Evolutionary conservation across 2,797 vertebrate species (phyloP).

Genomic region (Dicrostonyx torquatus): DNA sequence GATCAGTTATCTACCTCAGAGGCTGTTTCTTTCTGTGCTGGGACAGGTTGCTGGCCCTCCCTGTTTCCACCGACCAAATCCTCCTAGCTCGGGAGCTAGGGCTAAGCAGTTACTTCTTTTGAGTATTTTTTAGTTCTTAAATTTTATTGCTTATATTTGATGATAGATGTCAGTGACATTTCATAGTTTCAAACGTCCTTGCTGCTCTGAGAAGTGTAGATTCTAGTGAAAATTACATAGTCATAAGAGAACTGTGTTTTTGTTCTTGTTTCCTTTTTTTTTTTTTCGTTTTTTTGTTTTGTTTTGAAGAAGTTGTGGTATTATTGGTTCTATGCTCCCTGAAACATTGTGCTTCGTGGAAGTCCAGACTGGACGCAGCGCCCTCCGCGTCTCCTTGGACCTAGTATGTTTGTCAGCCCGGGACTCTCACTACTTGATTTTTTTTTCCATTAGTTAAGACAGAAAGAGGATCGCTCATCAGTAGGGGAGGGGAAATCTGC

Average conservation of each 20-base stretch:
- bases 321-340: constrained; percentile 93
- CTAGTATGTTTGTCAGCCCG: constrained; percentile 85
- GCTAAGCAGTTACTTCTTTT: constrained; percentile 91
- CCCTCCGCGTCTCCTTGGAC: constrained; percentile 83
- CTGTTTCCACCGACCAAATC: constrained; percentile 98
- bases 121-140: constrained; percentile 91
- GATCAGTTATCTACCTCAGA: constrained; percentile 99
- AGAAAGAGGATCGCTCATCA: constrained; percentile 89
- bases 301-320: constrained; percentile 88
- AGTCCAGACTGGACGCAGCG: constrained; percentile 89
- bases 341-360: constrained; percentile 91
- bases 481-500: constrained; percentile 89
- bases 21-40: constrained; percentile 94
- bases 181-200: constrained; percentile 93
- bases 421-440: constrained; percentile 90
- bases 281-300: constrained; percentile 68
- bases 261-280: constrained; percentile 81
- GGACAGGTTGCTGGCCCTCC: constrained; percentile 98
- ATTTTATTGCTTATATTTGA: constrained; percentile 91
- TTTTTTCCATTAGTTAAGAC: constrained; percentile 90
- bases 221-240: constrained; percentile 91
- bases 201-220: constrained; percentile 93
- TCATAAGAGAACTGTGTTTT: constrained; percentile 88
- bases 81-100: constrained; percentile 98
- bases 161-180: constrained; percentile 91